Conservation (phyloP, 1,140 invertebrate species). For the Episyrphus balteatus region DNA sequence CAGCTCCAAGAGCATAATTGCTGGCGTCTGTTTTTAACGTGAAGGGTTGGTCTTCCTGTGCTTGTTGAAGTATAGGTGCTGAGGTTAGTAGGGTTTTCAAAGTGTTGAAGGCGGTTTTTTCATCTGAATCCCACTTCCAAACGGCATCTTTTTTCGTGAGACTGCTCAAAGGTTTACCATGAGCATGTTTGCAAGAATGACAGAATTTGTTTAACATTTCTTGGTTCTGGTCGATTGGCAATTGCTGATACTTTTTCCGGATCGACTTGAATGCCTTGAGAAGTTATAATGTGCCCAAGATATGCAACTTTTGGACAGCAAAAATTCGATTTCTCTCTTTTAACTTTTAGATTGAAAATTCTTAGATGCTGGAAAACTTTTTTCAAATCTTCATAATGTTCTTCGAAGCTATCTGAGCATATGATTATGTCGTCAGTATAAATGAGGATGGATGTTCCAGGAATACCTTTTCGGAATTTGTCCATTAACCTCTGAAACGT, state of each 20-base stretch:
- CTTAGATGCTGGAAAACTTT: slow-evolving; percentile 9
- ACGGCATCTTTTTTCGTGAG: slow-evolving; percentile 23
- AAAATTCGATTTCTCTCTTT: slow-evolving; percentile 5
- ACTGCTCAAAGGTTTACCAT: slow-evolving; percentile 31
- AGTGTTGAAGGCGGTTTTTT: slow-evolving; percentile 12
- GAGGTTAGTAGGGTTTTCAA: slow-evolving; percentile 13
- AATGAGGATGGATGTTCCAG: slow-evolving; percentile 10
- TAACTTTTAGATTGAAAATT: not conserved
- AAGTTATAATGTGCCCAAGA: slow-evolving; percentile 3
- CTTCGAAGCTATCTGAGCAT: slow-evolving; percentile 8
- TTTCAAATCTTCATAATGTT: slow-evolving; percentile 8
- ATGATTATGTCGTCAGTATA: slow-evolving; percentile 36
- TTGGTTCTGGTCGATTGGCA: not conserved
- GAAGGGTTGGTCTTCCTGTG: slow-evolving; percentile 8
- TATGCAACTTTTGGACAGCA: slow-evolving; percentile 1
- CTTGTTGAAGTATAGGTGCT: slow-evolving; percentile 14
- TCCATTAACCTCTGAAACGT: slow-evolving; percentile 3
- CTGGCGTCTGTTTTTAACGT: slow-evolving; percentile 19
- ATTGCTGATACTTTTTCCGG: slow-evolving; percentile 1
- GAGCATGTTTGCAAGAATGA: slow-evolving; percentile 26
- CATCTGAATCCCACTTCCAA: slow-evolving; percentile 17
- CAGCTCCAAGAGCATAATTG: slow-evolving; percentile 17
- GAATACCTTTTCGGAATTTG: not conserved
- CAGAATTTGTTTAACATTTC: slow-evolving; percentile 14
- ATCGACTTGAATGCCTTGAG: not conserved